Evolutionary conservation across 2,113 vertebrate genomes (phyloP).

Genomic region (Sinocyclocheilus rhinocerous): DNA sequence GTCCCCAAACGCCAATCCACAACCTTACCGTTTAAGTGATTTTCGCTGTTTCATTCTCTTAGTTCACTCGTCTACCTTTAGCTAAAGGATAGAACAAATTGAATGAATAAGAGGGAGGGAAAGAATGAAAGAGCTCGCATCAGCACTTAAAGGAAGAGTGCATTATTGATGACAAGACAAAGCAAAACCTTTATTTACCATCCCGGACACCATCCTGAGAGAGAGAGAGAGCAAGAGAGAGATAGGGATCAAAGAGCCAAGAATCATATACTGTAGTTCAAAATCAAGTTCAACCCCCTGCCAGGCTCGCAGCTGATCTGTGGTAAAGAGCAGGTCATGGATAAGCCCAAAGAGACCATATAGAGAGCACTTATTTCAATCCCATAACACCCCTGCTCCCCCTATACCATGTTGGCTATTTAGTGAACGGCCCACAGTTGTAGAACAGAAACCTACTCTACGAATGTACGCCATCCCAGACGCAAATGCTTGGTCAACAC

Average conservation of each 20-base stretch:
- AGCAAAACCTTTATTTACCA: conserved; percentile 90
- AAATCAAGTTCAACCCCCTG: background rate
- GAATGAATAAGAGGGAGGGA: conserved; percentile 54
- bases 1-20: conserved; percentile 46
- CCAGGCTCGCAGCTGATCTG: background rate
- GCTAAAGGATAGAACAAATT: conserved; percentile 48
- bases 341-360: conserved; percentile 23
- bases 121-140: conserved; percentile 79
- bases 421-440: background rate
- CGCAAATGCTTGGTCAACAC: background rate
- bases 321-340: conserved; percentile 54
- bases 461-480: background rate
- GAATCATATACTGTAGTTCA: conserved; percentile 32
- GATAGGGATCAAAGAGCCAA: conserved; percentile 46
- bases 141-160: conserved; percentile 83
- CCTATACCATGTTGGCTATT: background rate
- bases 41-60: conserved; percentile 54
- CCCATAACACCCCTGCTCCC: background rate
- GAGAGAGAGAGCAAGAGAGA: conserved; percentile 2
- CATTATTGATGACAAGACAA: conserved; percentile 88
- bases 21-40: conserved; percentile 58
- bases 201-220: conserved; percentile 59
- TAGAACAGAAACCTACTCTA: background rate
- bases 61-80: conserved; percentile 43
- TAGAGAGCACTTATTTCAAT: background rate